These are phyloP conservation scores for Plemyria rubiginata DNA, from an alignment of 2,888 invertebrate species.

Conservation along the genomic window DNA sequence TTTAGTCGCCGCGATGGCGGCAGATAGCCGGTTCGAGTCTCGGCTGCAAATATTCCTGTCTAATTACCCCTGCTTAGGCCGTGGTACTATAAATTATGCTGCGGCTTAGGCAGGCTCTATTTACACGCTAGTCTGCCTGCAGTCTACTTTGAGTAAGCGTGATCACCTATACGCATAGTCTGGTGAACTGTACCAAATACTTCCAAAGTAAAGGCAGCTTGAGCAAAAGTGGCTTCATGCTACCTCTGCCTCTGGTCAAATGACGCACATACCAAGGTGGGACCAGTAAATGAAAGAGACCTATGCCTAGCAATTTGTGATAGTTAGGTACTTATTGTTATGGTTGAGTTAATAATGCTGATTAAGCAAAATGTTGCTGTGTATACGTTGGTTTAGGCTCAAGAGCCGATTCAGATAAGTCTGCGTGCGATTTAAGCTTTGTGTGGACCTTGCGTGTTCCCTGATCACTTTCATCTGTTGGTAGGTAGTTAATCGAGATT, in stretches of 20 bases:
- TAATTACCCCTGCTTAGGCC: constrained; percentile 66
- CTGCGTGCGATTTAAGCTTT: constrained; percentile 43
- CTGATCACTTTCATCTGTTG: constrained; percentile 29
- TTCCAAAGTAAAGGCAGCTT: too few relatives aligned
- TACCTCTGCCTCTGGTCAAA: too few relatives aligned
- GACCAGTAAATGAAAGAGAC: too few relatives aligned
- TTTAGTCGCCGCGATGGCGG: constrained; percentile 70
- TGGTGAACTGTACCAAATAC: not conserved
- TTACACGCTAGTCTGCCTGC: constrained; percentile 1
- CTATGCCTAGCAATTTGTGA: too few relatives aligned
- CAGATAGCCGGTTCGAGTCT: constrained; percentile 66
- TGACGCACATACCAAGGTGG: too few relatives aligned
- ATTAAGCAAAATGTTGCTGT: constrained; percentile 1
- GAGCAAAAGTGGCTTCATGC: too few relatives aligned
- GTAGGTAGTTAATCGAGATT: constrained; percentile 25
- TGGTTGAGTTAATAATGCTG: not conserved
- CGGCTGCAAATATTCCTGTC: constrained; percentile 65
- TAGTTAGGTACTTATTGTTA: too few relatives aligned
- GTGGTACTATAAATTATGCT: constrained; percentile 31
- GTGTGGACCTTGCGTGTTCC: constrained; percentile 42
- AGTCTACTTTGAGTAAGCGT: not conserved
- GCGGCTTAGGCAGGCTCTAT: constrained; percentile 15
- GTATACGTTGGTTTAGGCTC: constrained; percentile 35
- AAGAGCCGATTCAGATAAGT: constrained; percentile 48
- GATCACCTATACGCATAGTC: not conserved